Conservation (phyloP, 2,888 invertebrate species). For the Ophioninae sp. region DNA sequence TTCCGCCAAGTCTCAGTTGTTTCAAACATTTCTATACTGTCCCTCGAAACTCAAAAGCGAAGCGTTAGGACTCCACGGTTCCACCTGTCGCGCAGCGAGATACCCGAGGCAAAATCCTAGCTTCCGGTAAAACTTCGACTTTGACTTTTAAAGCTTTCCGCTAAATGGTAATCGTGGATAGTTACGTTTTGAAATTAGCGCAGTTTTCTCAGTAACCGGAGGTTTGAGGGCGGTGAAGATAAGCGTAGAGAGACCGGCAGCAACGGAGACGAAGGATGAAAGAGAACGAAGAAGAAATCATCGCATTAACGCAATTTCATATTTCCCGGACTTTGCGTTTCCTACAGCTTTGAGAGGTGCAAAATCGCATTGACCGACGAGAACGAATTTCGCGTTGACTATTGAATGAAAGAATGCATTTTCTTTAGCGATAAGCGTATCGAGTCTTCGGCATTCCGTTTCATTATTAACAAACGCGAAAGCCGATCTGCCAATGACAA, state of each 20-base stretch:
- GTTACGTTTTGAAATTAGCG: neutral
- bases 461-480: slow-evolving; percentile 44
- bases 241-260: neutral
- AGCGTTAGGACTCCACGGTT: neutral
- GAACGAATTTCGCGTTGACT: neutral
- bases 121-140: neutral
- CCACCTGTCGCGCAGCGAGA: neutral
- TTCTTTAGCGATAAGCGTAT: slow-evolving; percentile 43
- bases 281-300: neutral
- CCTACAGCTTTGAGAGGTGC: neutral
- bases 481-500: slow-evolving; percentile 75
- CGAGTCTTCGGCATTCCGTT: slow-evolving; percentile 39
- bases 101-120: neutral
- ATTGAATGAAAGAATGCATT: slow-evolving; percentile 19
- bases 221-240: neutral
- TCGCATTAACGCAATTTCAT: neutral
- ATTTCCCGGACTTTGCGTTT: slow-evolving; percentile 2
- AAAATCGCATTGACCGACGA: neutral
- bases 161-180: neutral
- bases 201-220: neutral
- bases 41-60: neutral
- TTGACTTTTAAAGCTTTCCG: neutral
- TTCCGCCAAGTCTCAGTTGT: too few relatives aligned
- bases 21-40: neutral
- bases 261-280: neutral